Percentiles rank a stretch among this genome's conserved stretches.
phyloP scores from a whole-genome alignment of 1,140 invertebrate genomes.

The Sinonovacula constricta region DNA sequence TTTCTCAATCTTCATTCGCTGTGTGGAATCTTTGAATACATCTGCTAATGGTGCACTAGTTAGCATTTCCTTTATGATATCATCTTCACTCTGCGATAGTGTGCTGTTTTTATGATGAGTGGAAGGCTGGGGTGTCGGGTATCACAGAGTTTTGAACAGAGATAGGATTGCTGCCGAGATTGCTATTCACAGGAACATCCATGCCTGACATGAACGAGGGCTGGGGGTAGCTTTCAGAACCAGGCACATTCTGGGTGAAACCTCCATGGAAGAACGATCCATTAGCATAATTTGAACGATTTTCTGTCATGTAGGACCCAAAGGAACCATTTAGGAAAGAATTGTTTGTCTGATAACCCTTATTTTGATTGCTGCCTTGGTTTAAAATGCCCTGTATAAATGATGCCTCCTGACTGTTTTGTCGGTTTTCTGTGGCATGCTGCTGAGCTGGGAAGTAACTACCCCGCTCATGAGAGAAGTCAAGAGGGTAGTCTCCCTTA shows the following conservation, averaged over 20 bases:
- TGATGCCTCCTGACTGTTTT: slow-evolving; percentile 11
- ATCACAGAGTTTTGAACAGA: not conserved
- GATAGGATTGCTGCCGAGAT: slow-evolving; percentile 11
- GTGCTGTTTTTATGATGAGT: slow-evolving; percentile 26
- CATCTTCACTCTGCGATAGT: slow-evolving; percentile 30
- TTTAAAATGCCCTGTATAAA: slow-evolving; percentile 44
- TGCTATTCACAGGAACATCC: slow-evolving; percentile 12
- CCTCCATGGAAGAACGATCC: slow-evolving; percentile 43
- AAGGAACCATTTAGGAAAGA: slow-evolving; percentile 30
- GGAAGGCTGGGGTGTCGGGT: not conserved
- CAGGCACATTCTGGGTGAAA: slow-evolving; percentile 24
- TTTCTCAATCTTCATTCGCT: not conserved
- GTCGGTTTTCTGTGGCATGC: slow-evolving; percentile 11
- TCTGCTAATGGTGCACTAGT: slow-evolving; percentile 28
- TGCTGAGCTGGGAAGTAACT: slow-evolving; percentile 34
- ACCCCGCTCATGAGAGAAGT: slow-evolving; percentile 45
- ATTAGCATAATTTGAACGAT: slow-evolving; percentile 16
- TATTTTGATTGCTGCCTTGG: slow-evolving; percentile 35
- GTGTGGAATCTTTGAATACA: slow-evolving; percentile 3
- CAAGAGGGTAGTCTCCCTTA: slow-evolving; percentile 42
- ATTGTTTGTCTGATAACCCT: slow-evolving; percentile 21
- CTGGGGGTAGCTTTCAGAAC: slow-evolving; percentile 25
- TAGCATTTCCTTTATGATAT: slow-evolving; percentile 48
- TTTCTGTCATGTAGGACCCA: slow-evolving; percentile 26
- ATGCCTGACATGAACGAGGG: slow-evolving; percentile 32